These are phyloP conservation scores for Schizotus pectinicornis DNA, from an alignment of 2,888 invertebrate species.

Conservation along the genomic window DNA sequence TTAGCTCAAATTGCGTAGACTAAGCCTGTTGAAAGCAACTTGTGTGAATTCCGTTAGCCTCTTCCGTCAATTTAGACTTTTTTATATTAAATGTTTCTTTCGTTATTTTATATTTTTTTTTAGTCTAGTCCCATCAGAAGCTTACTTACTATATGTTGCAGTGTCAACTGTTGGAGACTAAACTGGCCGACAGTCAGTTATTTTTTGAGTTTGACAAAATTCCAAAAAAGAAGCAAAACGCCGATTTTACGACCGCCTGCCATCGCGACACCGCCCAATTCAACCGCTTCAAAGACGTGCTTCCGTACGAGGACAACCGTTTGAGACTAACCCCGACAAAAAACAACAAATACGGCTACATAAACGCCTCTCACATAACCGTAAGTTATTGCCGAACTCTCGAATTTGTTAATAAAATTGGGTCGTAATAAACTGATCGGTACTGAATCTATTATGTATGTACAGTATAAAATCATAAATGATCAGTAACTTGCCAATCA, in stretches of 20 bases:
- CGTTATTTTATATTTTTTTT: too few relatives aligned
- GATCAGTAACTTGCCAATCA: too few relatives aligned
- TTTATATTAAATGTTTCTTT: too few relatives aligned
- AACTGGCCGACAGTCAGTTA: constrained; percentile 75
- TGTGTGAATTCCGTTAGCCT: too few relatives aligned
- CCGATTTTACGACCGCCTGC: constrained; percentile 75
- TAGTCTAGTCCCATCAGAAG: too few relatives aligned
- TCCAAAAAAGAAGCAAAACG: constrained; percentile 74
- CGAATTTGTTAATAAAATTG: constrained; percentile 7
- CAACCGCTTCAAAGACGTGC: constrained; percentile 70
- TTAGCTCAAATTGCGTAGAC: too few relatives aligned
- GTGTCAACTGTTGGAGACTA: constrained; percentile 71
- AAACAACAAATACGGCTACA: constrained; percentile 86
- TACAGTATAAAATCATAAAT: too few relatives aligned
- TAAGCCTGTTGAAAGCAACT: too few relatives aligned
- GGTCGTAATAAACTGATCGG: neutral
- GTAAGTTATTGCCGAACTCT: constrained; percentile 58
- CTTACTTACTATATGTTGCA: constrained; percentile 46
- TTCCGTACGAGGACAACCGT: constrained; percentile 91
- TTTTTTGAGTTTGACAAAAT: constrained; percentile 87
- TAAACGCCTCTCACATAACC: constrained; percentile 91
- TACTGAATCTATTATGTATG: too few relatives aligned
- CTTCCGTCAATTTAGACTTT: too few relatives aligned
- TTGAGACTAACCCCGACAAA: constrained; percentile 82
- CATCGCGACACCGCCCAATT: constrained; percentile 69